These are phyloP conservation scores for Leptoteleia sp. DNA, from an alignment of 1,140 invertebrate species.

Conservation along the genomic window DNA sequence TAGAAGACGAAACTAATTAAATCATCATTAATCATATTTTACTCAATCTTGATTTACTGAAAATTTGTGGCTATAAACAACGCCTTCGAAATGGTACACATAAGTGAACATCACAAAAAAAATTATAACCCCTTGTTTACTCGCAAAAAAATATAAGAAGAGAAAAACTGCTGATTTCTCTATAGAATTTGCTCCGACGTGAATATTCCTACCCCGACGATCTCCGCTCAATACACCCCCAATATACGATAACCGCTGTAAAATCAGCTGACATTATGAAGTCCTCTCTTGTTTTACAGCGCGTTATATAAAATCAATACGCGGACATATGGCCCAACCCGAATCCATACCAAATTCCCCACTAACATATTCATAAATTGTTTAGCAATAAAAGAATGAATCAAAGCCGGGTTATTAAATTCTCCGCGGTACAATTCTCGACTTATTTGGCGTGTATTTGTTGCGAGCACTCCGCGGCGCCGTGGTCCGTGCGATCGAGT, in stretches of 20 bases:
- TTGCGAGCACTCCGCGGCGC: slow-evolving; percentile 10
- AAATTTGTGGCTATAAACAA: too few relatives aligned
- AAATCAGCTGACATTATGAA: slow-evolving; percentile 14
- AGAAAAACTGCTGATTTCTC: too few relatives aligned
- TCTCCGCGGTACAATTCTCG: slow-evolving; percentile 2
- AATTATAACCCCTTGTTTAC: too few relatives aligned
- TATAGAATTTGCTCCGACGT: too few relatives aligned
- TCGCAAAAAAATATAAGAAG: too few relatives aligned
- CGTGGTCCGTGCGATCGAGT: slow-evolving; percentile 30
- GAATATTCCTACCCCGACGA: too few relatives aligned
- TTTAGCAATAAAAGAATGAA: background rate
- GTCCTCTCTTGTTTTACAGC: slow-evolving; percentile 9
- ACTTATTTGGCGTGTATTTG: slow-evolving; percentile 22
- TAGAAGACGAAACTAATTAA: too few relatives aligned
- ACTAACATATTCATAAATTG: slow-evolving; percentile 8
- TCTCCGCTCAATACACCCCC: too few relatives aligned
- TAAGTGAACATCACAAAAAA: too few relatives aligned
- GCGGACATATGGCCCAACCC: background rate
- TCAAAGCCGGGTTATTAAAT: background rate
- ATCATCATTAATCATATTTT: too few relatives aligned
- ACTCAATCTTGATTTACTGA: too few relatives aligned
- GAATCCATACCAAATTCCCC: slow-evolving; percentile 2
- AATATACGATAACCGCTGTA: background rate
- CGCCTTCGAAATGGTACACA: too few relatives aligned
- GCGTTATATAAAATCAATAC: slow-evolving; percentile 2